Conservation (phyloP, 2,797 vertebrate species). For the Synaphobranchus kaupii region DNA sequence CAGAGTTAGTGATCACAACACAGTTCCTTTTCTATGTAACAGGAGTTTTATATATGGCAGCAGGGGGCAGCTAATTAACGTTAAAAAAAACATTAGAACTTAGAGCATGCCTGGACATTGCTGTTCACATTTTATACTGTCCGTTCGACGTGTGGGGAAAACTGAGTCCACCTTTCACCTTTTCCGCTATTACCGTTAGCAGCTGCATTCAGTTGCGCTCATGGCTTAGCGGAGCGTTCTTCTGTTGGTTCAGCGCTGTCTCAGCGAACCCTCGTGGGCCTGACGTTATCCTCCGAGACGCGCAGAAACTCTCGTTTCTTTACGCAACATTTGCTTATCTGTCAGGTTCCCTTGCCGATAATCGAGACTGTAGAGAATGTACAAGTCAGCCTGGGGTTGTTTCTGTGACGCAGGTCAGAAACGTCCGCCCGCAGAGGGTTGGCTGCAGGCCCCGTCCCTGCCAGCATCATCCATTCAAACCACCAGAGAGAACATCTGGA, state of each 20-base stretch:
- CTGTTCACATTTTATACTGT: background rate
- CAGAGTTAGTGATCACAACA: too few relatives aligned
- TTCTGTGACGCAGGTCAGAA: background rate
- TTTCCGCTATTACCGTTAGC: background rate
- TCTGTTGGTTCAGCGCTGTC: background rate
- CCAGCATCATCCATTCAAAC: background rate
- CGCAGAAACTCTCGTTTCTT: background rate
- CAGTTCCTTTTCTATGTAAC: too few relatives aligned
- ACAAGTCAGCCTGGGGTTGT: background rate
- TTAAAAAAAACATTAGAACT: too few relatives aligned
- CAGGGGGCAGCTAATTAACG: too few relatives aligned
- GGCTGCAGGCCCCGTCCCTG: background rate
- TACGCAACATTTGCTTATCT: background rate
- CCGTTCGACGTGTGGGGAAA: background rate
- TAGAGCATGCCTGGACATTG: background rate
- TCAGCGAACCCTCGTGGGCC: background rate
- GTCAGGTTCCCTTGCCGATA: background rate
- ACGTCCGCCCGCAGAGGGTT: background rate
- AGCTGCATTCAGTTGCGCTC: background rate
- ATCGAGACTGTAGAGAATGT: background rate
- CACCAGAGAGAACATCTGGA: conserved; percentile 6
- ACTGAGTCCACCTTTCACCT: background rate
- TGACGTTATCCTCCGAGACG: background rate
- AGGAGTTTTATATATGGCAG: too few relatives aligned
- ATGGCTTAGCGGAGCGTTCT: background rate